Conservation (phyloP, 2,797 vertebrate genomes). For the Enteromius unitaeniatus region DNA sequence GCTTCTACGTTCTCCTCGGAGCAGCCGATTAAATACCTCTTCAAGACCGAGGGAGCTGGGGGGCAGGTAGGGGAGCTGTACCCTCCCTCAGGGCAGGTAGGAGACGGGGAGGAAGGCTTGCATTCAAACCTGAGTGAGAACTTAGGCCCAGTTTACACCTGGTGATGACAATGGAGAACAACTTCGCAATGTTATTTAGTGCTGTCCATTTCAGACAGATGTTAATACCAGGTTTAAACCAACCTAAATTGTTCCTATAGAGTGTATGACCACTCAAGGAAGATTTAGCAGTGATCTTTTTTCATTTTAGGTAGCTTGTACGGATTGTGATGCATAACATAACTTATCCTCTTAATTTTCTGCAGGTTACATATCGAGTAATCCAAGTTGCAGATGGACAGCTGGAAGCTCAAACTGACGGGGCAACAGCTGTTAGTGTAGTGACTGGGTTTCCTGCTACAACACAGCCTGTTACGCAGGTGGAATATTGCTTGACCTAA, state of each 20-base stretch:
- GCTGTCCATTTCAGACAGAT: not conserved
- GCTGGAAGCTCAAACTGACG: slow-evolving; percentile 89
- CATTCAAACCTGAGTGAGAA: slow-evolving; percentile 9
- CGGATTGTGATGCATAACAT: not conserved
- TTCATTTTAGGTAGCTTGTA: not conserved
- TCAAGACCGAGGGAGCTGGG: slow-evolving; percentile 91
- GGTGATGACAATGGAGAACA: not conserved
- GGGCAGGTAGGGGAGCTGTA: slow-evolving; percentile 83
- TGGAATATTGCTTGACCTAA: not conserved
- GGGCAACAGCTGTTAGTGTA: slow-evolving; percentile 88
- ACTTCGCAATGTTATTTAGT: not conserved
- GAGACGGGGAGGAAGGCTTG: slow-evolving; percentile 37
- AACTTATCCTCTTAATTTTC: not conserved
- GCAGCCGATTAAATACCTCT: slow-evolving; percentile 93
- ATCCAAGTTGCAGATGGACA: slow-evolving; percentile 94
- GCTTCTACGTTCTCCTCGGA: slow-evolving; percentile 89
- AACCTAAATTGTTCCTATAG: not conserved
- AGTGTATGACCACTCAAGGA: not conserved
- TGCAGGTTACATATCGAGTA: slow-evolving; percentile 93
- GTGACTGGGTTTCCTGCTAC: slow-evolving; percentile 90
- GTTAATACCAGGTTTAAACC: slow-evolving; percentile 8
- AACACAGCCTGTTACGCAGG: slow-evolving; percentile 74
- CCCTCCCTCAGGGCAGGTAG: slow-evolving; percentile 68
- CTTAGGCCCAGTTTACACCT: slow-evolving; percentile 1
- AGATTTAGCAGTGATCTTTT: slow-evolving; percentile 6